These are phyloP conservation scores for Drosophila incognita DNA, from an alignment of 2,888 invertebrate genomes.

Conservation along the genomic window DNA sequence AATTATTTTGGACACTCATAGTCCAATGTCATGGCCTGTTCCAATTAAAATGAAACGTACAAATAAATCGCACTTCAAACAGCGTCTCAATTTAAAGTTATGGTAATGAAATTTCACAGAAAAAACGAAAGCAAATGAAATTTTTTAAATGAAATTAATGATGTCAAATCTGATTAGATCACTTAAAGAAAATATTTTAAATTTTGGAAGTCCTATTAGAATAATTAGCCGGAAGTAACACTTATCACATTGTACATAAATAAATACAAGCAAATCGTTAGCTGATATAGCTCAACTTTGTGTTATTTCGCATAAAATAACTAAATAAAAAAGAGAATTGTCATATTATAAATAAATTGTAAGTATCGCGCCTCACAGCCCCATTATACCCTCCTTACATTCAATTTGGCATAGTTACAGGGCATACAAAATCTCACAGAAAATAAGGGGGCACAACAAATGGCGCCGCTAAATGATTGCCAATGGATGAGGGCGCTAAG, in stretches of 20 bases:
- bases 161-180: not conserved
- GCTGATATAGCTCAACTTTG: not conserved
- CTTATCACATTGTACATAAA: not conserved
- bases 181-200: not conserved
- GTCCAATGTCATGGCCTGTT: no score
- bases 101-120: not conserved
- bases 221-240: not conserved
- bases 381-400: no score
- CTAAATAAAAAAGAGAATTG: not conserved
- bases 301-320: not conserved
- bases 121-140: not conserved
- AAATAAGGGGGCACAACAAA: conserved; percentile 47
- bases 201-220: not conserved
- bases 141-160: not conserved
- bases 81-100: no score
- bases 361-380: not conserved
- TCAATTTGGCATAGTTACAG: conserved; percentile 7
- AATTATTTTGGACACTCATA: no score
- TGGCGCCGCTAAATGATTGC: conserved; percentile 63
- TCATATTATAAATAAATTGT: no score
- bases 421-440: conserved; percentile 17
- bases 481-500: conserved; percentile 44
- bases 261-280: no score
- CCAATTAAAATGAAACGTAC: no score
- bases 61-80: no score